Percentiles rank a stretch among this genome's conserved stretches.
phyloP scores from a whole-genome alignment of 92 coral and sea anemone genomes.

The Metridium senile region DNA sequence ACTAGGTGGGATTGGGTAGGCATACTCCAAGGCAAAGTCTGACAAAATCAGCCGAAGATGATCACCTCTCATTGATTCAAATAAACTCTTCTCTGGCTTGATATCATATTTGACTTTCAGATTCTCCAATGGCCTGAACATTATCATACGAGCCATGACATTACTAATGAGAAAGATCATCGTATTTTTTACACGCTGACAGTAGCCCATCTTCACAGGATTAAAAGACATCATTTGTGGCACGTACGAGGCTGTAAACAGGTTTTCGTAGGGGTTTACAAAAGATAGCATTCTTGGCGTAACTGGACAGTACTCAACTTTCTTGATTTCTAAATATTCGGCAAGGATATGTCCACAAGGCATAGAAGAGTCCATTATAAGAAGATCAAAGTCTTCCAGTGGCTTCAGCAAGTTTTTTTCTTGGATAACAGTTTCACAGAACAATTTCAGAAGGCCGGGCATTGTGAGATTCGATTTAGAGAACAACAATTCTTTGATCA shows the following conservation, averaged over 20 bases:
- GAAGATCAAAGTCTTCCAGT: no score
- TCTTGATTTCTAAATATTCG: no score
- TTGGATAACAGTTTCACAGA: neutral
- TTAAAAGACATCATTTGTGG: no score
- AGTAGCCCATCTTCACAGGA: no score
- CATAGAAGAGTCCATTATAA: neutral
- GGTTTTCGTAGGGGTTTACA: no score
- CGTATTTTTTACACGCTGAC: no score
- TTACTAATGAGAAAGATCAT: neutral
- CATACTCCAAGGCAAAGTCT: no score
- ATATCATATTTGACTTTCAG: no score
- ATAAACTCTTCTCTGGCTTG: no score
- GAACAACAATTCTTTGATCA: neutral
- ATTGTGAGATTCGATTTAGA: neutral
- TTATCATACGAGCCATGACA: neutral
- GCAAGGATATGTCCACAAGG: neutral
- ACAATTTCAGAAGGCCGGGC: neutral
- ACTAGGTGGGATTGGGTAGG: no score
- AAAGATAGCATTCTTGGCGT: neutral
- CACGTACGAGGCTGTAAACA: no score
- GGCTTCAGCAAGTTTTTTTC: neutral
- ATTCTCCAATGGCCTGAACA: neutral
- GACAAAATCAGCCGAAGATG: neutral
- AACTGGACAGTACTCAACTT: neutral
- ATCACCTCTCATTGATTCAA: neutral